A percentile compares a stretch with the other conserved stretches of the same genome.
Conservation (phyloP, 2,797 vertebrate genomes). For the Microhierax caerulescens region DNA sequence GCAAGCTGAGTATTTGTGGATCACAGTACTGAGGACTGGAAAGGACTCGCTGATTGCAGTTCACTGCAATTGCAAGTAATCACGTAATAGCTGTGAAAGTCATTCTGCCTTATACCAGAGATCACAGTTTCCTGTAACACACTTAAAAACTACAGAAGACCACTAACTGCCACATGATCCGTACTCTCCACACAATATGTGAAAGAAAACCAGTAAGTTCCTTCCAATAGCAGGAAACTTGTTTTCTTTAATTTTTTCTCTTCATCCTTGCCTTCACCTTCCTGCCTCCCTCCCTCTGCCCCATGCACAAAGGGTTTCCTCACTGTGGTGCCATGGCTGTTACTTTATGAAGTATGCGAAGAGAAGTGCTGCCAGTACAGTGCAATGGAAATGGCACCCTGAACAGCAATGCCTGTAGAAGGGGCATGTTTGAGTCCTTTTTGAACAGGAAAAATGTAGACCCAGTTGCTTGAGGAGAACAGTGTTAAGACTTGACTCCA, state of each 20-base stretch:
- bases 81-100: not conserved
- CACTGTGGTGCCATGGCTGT: not conserved
- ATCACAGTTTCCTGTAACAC: not conserved
- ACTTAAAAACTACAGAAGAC: not conserved
- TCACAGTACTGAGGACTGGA: not conserved
- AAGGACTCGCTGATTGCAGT: not conserved
- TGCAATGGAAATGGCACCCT: not conserved
- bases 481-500: not conserved
- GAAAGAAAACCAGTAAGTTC: not conserved
- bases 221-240: not conserved
- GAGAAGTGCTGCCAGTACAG: not conserved
- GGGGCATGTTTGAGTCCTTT: not conserved
- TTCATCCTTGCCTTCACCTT: not conserved
- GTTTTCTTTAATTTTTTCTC: not conserved
- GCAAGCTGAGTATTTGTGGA: not conserved
- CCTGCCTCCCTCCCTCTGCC: not conserved
- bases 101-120: not conserved
- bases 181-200: not conserved
- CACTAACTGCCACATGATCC: not conserved
- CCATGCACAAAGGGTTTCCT: not conserved
- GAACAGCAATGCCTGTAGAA: not conserved
- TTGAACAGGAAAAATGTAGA: not conserved
- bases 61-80: not conserved
- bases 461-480: not conserved
- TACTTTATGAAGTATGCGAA: not conserved